Evolutionary conservation across 2,113 vertebrate species (phyloP).

Genomic region (Sigmodon hispidus): DNA sequence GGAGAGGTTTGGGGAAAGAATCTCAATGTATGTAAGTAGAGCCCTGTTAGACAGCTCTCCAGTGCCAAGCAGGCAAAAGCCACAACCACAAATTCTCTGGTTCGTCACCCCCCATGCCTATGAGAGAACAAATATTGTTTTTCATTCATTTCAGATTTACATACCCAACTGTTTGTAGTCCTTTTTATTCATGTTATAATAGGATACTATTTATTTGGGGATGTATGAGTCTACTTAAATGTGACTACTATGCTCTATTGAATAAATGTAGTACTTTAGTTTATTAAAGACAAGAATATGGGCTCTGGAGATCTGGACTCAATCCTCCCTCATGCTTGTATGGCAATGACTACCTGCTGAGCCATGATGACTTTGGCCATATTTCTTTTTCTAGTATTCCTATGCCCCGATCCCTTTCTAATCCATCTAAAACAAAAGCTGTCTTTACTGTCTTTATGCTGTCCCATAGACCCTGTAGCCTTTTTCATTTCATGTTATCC

Average conservation of each 20-base stretch:
- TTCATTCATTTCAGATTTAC: not conserved
- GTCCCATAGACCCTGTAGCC: not conserved
- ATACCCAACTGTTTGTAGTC: not conserved
- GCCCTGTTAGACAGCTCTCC: not conserved
- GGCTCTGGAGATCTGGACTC: not conserved
- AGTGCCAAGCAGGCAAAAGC: not conserved
- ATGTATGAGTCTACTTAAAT: not conserved
- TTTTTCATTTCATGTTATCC: not conserved
- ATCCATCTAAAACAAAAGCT: not conserved
- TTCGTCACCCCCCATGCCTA: not conserved
- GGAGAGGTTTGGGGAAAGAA: not conserved
- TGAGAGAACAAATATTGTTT: not conserved
- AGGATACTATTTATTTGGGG: not conserved
- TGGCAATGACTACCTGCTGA: not conserved
- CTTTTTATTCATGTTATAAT: not conserved
- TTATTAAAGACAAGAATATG: not conserved
- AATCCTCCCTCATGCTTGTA: not conserved
- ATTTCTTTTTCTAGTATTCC: not conserved
- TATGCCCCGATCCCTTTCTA: not conserved
- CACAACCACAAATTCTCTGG: not conserved
- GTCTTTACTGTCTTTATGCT: not conserved
- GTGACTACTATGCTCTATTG: not conserved
- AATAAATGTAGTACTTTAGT: not conserved
- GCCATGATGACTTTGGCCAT: not conserved
- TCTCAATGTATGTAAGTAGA: not conserved